Evolutionary conservation across 2,888 invertebrate species (phyloP).

Genomic region (Scelioninae gen. 1): DNA sequence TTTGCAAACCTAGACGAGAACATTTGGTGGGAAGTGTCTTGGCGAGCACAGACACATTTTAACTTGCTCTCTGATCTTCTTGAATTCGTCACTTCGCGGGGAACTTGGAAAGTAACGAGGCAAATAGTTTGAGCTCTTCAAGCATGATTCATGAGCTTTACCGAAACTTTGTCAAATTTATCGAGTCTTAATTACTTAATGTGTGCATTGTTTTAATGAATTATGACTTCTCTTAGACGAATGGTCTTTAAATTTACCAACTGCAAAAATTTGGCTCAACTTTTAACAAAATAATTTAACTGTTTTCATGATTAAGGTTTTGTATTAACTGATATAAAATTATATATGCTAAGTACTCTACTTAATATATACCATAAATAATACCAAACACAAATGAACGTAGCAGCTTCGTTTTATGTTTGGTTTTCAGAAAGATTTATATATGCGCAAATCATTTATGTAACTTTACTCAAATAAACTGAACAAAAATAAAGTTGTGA

Average conservation of each 20-base stretch:
- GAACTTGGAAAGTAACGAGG: constrained; percentile 47
- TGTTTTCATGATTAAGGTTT: neutral
- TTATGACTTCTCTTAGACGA: constrained; percentile 13
- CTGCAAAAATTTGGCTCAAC: neutral
- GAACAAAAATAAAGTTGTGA: too few species aligned
- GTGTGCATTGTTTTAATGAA: constrained; percentile 19
- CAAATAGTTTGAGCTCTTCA: constrained; percentile 30
- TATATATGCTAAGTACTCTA: neutral
- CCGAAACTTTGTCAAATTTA: constrained; percentile 21
- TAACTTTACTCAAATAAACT: too few species aligned
- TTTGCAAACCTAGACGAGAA: constrained; percentile 17
- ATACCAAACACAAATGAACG: too few species aligned
- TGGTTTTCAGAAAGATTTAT: too few species aligned
- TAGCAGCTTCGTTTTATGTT: too few species aligned
- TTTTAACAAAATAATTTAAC: neutral
- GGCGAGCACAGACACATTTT: constrained; percentile 30
- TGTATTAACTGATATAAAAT: neutral
- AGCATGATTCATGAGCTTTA: constrained; percentile 31
- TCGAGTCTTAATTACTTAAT: constrained; percentile 23
- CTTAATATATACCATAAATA: too few species aligned
- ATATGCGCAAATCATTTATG: too few species aligned
- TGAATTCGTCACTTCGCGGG: constrained; percentile 20
- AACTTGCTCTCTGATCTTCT: constrained; percentile 36
- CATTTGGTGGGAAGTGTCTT: constrained; percentile 47
- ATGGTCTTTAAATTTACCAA: neutral